Evolutionary conservation across 2,888 invertebrate genomes (phyloP), one percentile per base, ranked within the genome.

Genomic region (Galeopsomyia nigrocyanea): DNA sequence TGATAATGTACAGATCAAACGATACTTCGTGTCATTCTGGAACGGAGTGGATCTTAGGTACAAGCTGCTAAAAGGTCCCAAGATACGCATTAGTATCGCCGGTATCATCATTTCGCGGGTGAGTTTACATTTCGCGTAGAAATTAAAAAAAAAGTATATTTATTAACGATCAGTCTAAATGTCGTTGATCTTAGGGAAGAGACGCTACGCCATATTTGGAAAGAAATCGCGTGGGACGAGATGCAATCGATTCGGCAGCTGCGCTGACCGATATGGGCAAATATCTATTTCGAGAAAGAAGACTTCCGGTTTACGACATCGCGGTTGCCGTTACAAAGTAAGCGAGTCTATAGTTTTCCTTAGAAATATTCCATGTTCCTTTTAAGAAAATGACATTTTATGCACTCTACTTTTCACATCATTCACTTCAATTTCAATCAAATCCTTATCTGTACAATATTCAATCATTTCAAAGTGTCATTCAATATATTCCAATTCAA

Each of bases 211-310:
- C 97, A 74, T 97, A 97, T 88, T 89, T 97, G 87, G 97, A 97
- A 88, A 91, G 95, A 82, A 97, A 97, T 88, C 92, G 96, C 81
- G 96, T 97, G 64, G 96, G 96, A 76, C 90, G 96, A 74, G 97
- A 97, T 87, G 97, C 97, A 50, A 96, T 97, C 71, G 97, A 97
- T 87, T 96, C 96, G 2, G 97, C 97, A 56, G 96, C 96, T 57
- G 97, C 97, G 75, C 90, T 97, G 78, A 97, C 97, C 77, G 97
- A 97, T 88, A 96, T 97, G 95, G 97, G 97, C 88, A 97, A 97
- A 91, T 97, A 97, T 90, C 90, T 97, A 85, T 97, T 96, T 91
- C 92, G 96, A 86, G 97, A 97, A 89, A 90, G 97, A 86, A 90
- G 97, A 84, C 90, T 97, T 86, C 97, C 97, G 65, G 97, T 97